A percentile compares a stretch with the other conserved stretches of the same genome.
Evolutionary conservation across 2,888 invertebrate species (phyloP).

Genomic region (Fragum whitleyi): DNA sequence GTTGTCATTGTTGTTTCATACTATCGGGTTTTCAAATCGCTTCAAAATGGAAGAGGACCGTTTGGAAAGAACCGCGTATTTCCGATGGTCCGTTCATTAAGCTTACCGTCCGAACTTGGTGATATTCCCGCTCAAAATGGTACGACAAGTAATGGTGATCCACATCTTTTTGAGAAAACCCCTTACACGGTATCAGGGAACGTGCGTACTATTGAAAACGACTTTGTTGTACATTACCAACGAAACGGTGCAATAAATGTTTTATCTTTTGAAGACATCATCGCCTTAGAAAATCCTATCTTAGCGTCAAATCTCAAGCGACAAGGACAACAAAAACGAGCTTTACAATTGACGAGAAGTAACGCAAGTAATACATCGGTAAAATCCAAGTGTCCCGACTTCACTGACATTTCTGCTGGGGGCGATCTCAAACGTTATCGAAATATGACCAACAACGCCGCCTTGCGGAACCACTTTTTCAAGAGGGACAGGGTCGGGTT

Average conservation of each 20-base stretch:
- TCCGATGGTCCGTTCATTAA: slow-evolving; percentile 67
- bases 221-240: slow-evolving; percentile 78
- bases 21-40: slow-evolving; percentile 74
- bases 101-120: slow-evolving; percentile 70
- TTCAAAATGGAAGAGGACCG: slow-evolving; percentile 66
- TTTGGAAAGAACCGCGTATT: slow-evolving; percentile 74
- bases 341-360: slow-evolving; percentile 69
- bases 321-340: slow-evolving; percentile 63
- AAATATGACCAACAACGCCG: slow-evolving; percentile 73
- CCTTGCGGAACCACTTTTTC: slow-evolving; percentile 74
- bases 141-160: slow-evolving; percentile 12
- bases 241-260: slow-evolving; percentile 69
- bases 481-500: slow-evolving; percentile 76
- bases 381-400: slow-evolving; percentile 70
- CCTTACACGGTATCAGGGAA: slow-evolving; percentile 66
- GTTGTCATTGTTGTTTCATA: slow-evolving; percentile 74
- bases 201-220: slow-evolving; percentile 31
- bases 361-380: slow-evolving; percentile 69
- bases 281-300: slow-evolving; percentile 78
- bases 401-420: slow-evolving; percentile 80
- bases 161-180: slow-evolving; percentile 32
- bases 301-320: slow-evolving; percentile 61
- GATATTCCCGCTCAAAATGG: slow-evolving; percentile 41
- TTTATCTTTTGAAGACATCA: slow-evolving; percentile 75
- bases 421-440: slow-evolving; percentile 79